A percentile compares a stretch with the other conserved stretches of the same genome.
phyloP scores from a whole-genome alignment of 2,888 invertebrate genomes.

The Spilarctia lutea region DNA sequence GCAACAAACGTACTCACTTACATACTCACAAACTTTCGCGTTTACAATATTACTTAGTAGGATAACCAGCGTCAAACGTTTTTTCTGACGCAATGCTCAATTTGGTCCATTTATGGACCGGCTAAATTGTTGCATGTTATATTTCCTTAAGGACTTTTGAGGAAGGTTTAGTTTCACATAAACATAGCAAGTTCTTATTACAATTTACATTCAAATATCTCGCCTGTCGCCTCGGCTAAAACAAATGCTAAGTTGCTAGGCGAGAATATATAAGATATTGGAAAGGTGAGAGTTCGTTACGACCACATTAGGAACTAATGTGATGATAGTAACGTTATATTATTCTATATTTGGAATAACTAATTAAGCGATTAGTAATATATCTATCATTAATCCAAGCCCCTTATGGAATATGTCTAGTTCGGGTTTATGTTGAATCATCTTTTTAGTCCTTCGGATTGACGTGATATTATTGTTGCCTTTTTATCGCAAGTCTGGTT shows the following conservation, averaged over 20 bases:
- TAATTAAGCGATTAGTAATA: background rate
- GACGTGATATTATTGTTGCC: background rate
- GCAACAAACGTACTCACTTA: too few relatives aligned
- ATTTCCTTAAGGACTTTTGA: background rate
- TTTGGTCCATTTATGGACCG: too few relatives aligned
- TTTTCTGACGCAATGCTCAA: too few relatives aligned
- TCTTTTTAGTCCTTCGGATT: background rate
- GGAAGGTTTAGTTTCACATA: background rate
- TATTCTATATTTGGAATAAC: constrained; percentile 8
- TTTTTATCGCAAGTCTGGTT: background rate
- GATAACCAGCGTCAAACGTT: too few relatives aligned
- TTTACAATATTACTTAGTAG: too few relatives aligned
- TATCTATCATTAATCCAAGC: constrained; percentile 7
- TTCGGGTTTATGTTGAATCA: background rate
- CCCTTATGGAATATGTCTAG: background rate
- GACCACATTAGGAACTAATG: background rate
- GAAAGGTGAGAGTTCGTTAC: background rate
- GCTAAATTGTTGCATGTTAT: too few relatives aligned
- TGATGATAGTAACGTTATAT: background rate
- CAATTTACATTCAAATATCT: background rate
- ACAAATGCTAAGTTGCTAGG: background rate
- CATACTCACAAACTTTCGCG: too few relatives aligned
- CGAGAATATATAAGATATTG: background rate
- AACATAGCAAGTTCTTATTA: background rate
- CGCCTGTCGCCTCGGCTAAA: background rate